Evolutionary conservation across 2,888 invertebrate species (phyloP), one percentile per base, ranked within the genome.

Genomic region (Diarsia brunnea): DNA sequence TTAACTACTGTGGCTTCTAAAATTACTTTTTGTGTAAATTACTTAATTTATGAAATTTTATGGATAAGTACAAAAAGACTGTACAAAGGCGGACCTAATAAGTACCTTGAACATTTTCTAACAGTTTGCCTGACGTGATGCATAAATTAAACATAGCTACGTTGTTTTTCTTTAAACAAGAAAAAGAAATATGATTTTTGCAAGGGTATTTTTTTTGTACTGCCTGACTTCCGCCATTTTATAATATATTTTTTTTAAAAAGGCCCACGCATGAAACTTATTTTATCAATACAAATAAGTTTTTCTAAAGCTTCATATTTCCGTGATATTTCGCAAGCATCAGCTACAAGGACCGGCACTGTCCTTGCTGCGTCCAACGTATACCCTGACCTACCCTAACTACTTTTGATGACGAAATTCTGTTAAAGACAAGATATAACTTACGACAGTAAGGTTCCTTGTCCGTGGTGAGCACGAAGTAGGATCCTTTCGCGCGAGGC

Each of bases 401-500:
- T 27, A 11, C 19, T 45, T 45, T 64, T 65, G 38, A 43, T 43
- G 19, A 38, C 38, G 0, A 21, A 49, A 75, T 38, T 31, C 5
- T 61, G 21, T n/a, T 7, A 14, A n/a, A 43, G 14, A 63, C 21
- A 61, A 43, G 14, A 63, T 43, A 24, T 8, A 43, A 93, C 95
- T 96, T 91, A 97, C 97, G 93, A 82, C 97, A 97, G 74, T 95
- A 97, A 0, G 97, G 97, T 65, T 92, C 83, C 69, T 90, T 92
- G 1, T 94, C 94, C 0, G 96, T 95, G 0, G 97, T 97, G n/a
- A 97, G 91, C 4, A 97, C 96, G 81, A 97, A 97, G 88, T 97
- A 97, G 0, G 94, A 89, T 0, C 97, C 97, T 0, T 88, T 90
- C 0, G 97, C 95, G 7, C 93, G 88, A 45, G 93, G 94, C 68